Percentiles rank a stretch among this genome's conserved stretches.
These are phyloP conservation scores for Pheosia gnoma DNA, from an alignment of 2,888 invertebrate species.

Conservation along the genomic window DNA sequence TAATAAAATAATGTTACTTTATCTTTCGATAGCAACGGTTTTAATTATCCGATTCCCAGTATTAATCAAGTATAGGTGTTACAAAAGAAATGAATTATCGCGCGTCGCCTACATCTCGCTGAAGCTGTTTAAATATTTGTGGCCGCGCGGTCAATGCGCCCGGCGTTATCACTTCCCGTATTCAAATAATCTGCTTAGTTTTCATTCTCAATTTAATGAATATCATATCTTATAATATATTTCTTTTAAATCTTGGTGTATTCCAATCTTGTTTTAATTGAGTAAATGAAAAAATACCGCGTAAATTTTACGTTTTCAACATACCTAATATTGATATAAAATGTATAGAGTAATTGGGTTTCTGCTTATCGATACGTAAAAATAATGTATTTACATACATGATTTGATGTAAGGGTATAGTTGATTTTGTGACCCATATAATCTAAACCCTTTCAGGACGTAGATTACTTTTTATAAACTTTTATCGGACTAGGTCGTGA, in stretches of 20 bases:
- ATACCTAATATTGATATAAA: neutral
- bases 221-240: conserved; percentile 6
- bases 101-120: conserved; percentile 43
- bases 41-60: conserved; percentile 3
- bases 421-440: neutral
- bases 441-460: neutral
- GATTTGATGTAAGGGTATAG: neutral
- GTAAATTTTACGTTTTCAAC: neutral
- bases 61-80: conserved; percentile 19
- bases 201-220: conserved; percentile 16
- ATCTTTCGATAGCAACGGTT: neutral
- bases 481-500: neutral
- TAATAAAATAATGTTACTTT: neutral
- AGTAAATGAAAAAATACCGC: neutral
- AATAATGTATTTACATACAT: neutral
- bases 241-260: neutral
- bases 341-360: neutral
- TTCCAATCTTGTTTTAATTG: neutral
- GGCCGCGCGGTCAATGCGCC: conserved; percentile 58
- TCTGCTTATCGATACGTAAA: neutral
- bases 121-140: conserved; percentile 65
- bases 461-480: neutral
- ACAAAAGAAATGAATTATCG: conserved; percentile 41
- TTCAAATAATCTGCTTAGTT: conserved; percentile 32
- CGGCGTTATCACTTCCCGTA: conserved; percentile 55